These are phyloP conservation scores for Amphiduros pacificus DNA, from an alignment of 2,888 invertebrate genomes.

Conservation along the genomic window DNA sequence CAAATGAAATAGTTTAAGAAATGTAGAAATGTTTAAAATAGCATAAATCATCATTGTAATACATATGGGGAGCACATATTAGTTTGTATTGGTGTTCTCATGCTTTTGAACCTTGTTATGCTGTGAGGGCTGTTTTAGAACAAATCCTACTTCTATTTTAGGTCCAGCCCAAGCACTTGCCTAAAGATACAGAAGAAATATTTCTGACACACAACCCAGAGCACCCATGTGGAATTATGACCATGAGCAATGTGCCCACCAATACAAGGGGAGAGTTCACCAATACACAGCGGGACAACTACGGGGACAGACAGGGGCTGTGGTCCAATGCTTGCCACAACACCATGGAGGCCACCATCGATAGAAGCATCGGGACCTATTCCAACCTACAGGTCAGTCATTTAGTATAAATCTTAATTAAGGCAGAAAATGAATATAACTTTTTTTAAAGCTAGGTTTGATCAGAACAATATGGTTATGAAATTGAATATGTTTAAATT, in stretches of 20 bases:
- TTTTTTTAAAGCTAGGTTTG: background rate
- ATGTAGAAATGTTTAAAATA: too few relatives aligned
- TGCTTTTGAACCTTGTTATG: too few relatives aligned
- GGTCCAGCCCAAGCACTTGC: constrained; percentile 11
- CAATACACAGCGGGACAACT: constrained; percentile 27
- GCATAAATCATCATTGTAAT: too few relatives aligned
- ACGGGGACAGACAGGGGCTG: constrained; percentile 28
- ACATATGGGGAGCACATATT: too few relatives aligned
- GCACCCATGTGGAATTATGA: constrained; percentile 33
- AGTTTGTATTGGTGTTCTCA: too few relatives aligned
- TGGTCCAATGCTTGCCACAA: constrained; percentile 31
- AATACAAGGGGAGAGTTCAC: constrained; percentile 31
- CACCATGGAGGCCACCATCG: constrained; percentile 28
- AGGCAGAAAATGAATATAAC: background rate
- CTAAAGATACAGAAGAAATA: constrained; percentile 19
- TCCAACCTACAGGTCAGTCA: constrained; percentile 29
- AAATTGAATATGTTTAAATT: background rate
- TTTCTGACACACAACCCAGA: constrained; percentile 27
- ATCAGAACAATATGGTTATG: background rate
- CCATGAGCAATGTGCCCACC: constrained; percentile 31
- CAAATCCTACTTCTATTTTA: too few relatives aligned
- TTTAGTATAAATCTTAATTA: too few relatives aligned
- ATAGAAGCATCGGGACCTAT: constrained; percentile 29
- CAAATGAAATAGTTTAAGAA: too few relatives aligned
- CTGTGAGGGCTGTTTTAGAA: too few relatives aligned